Conservation (phyloP, 2,113 vertebrate species). For the Acanthisitta chloris region DNA sequence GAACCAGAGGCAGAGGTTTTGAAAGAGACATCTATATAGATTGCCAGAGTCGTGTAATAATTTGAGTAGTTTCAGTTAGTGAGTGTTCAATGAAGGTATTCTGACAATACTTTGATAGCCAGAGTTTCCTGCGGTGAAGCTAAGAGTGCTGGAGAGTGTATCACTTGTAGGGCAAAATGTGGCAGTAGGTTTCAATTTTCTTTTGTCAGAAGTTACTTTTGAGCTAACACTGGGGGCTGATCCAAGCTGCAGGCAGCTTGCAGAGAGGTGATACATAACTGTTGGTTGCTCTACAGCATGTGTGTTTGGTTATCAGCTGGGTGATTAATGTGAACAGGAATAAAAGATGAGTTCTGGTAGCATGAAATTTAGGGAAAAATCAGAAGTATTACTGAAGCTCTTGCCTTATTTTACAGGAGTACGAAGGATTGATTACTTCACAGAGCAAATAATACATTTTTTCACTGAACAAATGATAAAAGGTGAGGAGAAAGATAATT, state of each 20-base stretch:
- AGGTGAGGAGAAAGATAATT: not conserved
- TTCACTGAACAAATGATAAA: not conserved
- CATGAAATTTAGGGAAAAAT: not conserved
- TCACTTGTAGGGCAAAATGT: rapidly evolving
- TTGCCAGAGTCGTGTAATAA: not conserved
- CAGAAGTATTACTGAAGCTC: not conserved
- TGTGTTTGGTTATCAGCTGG: not conserved
- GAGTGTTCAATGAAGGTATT: not conserved
- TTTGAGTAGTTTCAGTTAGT: not conserved
- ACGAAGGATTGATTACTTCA: not conserved
- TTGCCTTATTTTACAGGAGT: not conserved
- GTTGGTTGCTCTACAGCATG: not conserved
- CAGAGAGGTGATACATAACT: not conserved
- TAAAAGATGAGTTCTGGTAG: not conserved
- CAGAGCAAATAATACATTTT: not conserved
- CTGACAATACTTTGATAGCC: not conserved
- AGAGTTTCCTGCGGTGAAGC: not conserved
- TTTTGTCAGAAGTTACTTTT: not conserved
- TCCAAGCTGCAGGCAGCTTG: not conserved
- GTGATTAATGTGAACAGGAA: not conserved
- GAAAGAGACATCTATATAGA: not conserved
- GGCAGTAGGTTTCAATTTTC: not conserved
- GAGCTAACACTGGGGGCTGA: not conserved
- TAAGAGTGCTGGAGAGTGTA: too few relatives aligned
- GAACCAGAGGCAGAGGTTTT: not conserved